phyloP scores from a whole-genome alignment of 2,113 vertebrate species.

The Phasianus colchicus region DNA sequence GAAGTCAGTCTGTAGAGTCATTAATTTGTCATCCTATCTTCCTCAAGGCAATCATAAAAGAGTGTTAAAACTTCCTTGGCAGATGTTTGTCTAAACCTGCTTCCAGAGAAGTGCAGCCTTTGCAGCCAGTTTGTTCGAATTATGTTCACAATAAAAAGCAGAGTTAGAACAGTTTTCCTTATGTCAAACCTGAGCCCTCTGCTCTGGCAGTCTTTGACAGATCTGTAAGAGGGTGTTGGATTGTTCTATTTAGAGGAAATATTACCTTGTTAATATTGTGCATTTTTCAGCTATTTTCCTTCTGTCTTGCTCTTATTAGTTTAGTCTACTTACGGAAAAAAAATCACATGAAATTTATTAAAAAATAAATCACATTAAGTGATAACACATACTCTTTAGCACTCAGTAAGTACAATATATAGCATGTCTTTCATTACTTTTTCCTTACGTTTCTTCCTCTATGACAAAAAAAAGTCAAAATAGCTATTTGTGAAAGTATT shows the following conservation, averaged over 20 bases:
- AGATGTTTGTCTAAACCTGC: not conserved
- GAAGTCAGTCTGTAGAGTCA: not conserved
- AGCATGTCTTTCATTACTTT: not conserved
- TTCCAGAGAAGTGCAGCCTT: not conserved
- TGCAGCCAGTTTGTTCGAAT: not conserved
- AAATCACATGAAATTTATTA: not conserved
- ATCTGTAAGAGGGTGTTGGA: not conserved
- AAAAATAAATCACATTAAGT: not conserved
- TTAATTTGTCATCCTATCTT: not conserved
- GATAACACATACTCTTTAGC: not conserved
- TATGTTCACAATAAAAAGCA: not conserved
- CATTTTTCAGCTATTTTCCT: not conserved
- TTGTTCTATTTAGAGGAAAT: not conserved
- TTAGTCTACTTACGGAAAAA: not conserved
- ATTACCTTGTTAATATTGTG: not conserved
- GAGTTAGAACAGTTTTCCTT: not conserved
- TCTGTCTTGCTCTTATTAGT: not conserved
- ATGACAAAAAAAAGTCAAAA: not conserved
- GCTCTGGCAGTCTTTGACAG: not conserved
- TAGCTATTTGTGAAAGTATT: not conserved
- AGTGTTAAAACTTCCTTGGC: not conserved
- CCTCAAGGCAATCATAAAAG: not conserved
- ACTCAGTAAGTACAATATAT: not conserved
- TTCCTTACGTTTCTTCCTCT: not conserved
- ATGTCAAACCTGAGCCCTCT: not conserved